phyloP scores from a whole-genome alignment of 2,888 invertebrate species.

The Omphaloscelis lunosa region DNA sequence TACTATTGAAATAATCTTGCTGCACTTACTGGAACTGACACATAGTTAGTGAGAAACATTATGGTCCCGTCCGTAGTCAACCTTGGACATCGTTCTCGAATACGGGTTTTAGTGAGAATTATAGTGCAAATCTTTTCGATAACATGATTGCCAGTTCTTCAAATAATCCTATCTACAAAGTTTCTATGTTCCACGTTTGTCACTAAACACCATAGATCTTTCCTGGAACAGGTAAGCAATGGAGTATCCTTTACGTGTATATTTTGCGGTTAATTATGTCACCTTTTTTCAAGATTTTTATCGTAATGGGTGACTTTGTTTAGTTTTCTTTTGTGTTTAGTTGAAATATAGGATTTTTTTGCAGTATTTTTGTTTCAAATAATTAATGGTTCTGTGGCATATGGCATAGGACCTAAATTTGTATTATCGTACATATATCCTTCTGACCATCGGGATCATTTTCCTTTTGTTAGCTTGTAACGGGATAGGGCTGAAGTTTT shows the following conservation, averaged over 20 bases:
- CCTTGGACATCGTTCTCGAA: too few species aligned
- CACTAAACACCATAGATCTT: conserved; percentile 65
- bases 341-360: conserved; percentile 33
- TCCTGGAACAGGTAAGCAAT: conserved; percentile 67
- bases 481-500: neutral
- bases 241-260: conserved; percentile 58
- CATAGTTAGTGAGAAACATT: too few species aligned
- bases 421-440: neutral
- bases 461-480: neutral
- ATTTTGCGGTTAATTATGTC: conserved; percentile 73
- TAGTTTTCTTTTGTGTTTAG: conserved; percentile 39
- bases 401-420: neutral
- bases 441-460: neutral
- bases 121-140: too few species aligned
- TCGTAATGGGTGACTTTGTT: conserved; percentile 43
- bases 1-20: too few species aligned
- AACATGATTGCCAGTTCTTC: too few species aligned
- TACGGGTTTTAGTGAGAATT: too few species aligned
- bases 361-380: conserved; percentile 21
- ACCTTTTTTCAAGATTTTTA: conserved; percentile 59
- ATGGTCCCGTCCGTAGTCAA: too few species aligned
- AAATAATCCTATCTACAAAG: neutral
- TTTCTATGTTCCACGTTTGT: conserved; percentile 36
- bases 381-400: neutral
- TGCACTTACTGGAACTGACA: too few species aligned